Evolutionary conservation across 2,797 vertebrate species (phyloP), one percentile per base, ranked within the genome.

Genomic region (Micropoecilia bifurca): DNA sequence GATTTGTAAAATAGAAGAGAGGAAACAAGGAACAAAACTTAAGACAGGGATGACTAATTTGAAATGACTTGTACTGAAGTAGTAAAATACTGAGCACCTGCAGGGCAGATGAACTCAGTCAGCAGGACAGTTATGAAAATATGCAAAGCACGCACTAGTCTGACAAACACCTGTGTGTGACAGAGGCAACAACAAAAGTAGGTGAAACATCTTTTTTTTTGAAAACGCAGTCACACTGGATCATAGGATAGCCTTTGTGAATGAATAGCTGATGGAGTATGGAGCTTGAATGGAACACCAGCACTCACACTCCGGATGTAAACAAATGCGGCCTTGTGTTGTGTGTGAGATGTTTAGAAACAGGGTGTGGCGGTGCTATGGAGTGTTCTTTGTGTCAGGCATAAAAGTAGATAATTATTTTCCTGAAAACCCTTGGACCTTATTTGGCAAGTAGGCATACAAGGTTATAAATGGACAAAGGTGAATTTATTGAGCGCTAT

Each of bases 391-490:
- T 87, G 78, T 90, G 82, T 66, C 68, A 76, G 74, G 76, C 77
- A 68, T 81, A 82, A 53, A 9, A 77, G 66, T 3, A 81, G 80
- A 76, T 79, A 84, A 74, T 74, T 25, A 63, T 78, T 85, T 89
- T 79, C 75, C 73, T 73, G 69, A 73, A 78, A 79, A 18, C 47
- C 18, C 50, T 77, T 43, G 55, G 63, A 80, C 80, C 61, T 86
- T 82, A 73, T 85, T 80, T 73, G 71, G 76, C 53, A 80, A 68
- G 80, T 77, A 87, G 30, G 80, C 75, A 83, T 74, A 90, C 84
- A 89, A 88, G 92, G 81, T 83, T 78, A 86, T 91, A 88, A 92
- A 89, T 18, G 71, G 81, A 87, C 90, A 84, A 90, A 91, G 83
- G 84, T 86, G 46, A 46, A 80, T 71, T 73, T 71, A 46, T 5